A percentile compares a stretch with the other conserved stretches of the same genome.
These are phyloP conservation scores for Xiphophorus birchmanni DNA, from an alignment of 2,797 vertebrate species.

Conservation along the genomic window DNA sequence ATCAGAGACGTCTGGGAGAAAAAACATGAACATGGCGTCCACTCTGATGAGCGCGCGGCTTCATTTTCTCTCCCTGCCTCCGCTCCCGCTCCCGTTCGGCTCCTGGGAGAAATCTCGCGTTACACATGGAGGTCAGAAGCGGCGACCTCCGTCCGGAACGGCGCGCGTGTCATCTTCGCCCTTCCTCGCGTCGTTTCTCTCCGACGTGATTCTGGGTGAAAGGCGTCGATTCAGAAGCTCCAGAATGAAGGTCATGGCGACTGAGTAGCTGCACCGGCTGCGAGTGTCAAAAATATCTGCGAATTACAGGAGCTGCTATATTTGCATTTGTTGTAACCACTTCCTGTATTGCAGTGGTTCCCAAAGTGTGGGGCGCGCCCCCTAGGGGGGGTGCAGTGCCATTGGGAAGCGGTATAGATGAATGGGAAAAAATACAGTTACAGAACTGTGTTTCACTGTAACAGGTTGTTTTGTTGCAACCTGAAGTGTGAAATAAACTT, in stretches of 20 bases:
- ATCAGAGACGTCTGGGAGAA: conserved; percentile 18
- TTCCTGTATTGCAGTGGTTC: too few species aligned
- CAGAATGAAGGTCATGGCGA: background rate
- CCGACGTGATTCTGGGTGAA: conserved; percentile 19
- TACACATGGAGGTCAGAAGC: conserved; percentile 7
- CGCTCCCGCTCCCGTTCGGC: conserved; percentile 35
- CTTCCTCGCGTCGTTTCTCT: background rate
- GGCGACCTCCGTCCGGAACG: background rate
- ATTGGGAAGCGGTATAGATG: too few species aligned
- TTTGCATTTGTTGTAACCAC: background rate
- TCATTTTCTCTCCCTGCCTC: conserved; percentile 24
- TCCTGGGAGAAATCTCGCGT: conserved; percentile 17
- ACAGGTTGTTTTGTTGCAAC: too few species aligned
- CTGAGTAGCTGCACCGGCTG: conserved; percentile 12
- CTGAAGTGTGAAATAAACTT: too few species aligned
- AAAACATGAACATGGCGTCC: conserved; percentile 37
- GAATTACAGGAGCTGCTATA: background rate
- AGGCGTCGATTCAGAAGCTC: conserved; percentile 37
- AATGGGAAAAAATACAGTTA: too few species aligned
- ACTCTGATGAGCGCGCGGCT: conserved; percentile 30
- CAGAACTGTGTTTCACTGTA: too few species aligned
- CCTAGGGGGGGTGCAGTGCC: too few species aligned
- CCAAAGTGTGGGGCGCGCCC: too few species aligned
- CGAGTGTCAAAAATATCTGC: background rate
- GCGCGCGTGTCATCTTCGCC: conserved; percentile 16